These are phyloP conservation scores for Dendrolimus punctatus DNA, from an alignment of 1,140 invertebrate species.

Conservation along the genomic window DNA sequence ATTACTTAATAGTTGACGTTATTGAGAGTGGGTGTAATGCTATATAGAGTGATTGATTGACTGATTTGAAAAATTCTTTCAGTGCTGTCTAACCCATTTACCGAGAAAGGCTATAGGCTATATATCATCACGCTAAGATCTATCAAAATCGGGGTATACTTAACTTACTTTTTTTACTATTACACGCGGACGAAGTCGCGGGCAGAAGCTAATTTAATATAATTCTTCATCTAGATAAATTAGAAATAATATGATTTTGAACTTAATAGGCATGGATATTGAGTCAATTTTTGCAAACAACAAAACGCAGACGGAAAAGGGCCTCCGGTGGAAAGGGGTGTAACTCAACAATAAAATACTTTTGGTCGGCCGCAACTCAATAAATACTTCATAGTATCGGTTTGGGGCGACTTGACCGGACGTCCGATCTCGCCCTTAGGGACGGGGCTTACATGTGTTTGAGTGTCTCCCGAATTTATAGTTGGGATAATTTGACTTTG, in stretches of 20 bases:
- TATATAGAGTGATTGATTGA: too few relatives aligned
- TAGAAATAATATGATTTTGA: neutral
- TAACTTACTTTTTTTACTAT: too few relatives aligned
- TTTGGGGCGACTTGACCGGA: conserved; percentile 41
- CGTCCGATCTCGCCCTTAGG: conserved; percentile 46
- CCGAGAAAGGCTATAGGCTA: too few relatives aligned
- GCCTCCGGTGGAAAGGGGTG: conserved; percentile 34
- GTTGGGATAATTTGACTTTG: conserved; percentile 1
- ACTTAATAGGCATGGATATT: neutral
- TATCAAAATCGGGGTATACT: too few relatives aligned
- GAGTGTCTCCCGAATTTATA: conserved; percentile 2
- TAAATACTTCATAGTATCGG: conserved; percentile 69
- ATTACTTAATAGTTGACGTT: too few relatives aligned
- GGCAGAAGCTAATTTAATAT: too few relatives aligned
- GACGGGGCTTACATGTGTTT: conserved; percentile 25
- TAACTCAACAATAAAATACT: conserved; percentile 63
- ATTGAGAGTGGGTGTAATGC: too few relatives aligned
- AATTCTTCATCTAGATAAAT: too few relatives aligned
- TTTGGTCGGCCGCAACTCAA: conserved; percentile 63
- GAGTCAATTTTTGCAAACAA: neutral
- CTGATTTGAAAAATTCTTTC: too few relatives aligned
- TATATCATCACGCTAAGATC: too few relatives aligned
- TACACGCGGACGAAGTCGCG: too few relatives aligned
- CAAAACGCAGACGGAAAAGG: neutral
- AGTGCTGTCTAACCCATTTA: too few relatives aligned